Evolutionary conservation across 2,888 invertebrate genomes (phyloP), one percentile per base, ranked within the genome.

Genomic region (Aporophyla nigra): DNA sequence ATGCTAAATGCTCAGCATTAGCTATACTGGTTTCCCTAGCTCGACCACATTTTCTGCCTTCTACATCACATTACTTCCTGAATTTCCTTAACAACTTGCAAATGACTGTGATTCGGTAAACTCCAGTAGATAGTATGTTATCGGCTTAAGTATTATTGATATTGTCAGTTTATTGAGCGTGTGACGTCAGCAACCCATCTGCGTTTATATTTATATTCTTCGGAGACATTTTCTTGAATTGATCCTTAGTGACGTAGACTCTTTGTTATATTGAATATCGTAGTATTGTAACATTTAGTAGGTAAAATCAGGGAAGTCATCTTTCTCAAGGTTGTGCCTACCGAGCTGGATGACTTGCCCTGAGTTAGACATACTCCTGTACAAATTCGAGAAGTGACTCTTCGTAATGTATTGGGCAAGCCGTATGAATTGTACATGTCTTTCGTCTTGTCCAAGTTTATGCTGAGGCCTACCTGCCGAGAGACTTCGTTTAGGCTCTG

Each of bases 71-170:
- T 74, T 27, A 21, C 19, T 40, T 81, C 24, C 59, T 4, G 46
- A 61, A 43, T 78, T 65, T 53, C 14, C 19, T 27, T 16, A 49
- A 49, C 33, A 56, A 49, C 51, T 63, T 67, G 46, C 58, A 33
- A 40, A 76, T n/a, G 62, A 7, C 16, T 12, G 67, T 49, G 27
- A 54, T 66, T 78, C 46, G 12, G 46, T 56, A 65, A 43, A 63
- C 70, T 65, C 63, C 69, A 66, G 68, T 53, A 67, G 58, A 62
- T 59, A 78, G 67, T 77, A 81, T 73, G 79, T 78, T 76, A 76
- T 71, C 65, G 74, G 78, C 76, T 85, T 83, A 82, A 80, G 80
- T 85, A 78, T 80, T 79, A 85, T 76, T 71, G 85, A 82, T 80
- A 84, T 83, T 74, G 77, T 53, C 43, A 56, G 85, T 80, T 79